phyloP scores from a whole-genome alignment of 1,140 invertebrate genomes.

The Lasioglossum albipes region DNA sequence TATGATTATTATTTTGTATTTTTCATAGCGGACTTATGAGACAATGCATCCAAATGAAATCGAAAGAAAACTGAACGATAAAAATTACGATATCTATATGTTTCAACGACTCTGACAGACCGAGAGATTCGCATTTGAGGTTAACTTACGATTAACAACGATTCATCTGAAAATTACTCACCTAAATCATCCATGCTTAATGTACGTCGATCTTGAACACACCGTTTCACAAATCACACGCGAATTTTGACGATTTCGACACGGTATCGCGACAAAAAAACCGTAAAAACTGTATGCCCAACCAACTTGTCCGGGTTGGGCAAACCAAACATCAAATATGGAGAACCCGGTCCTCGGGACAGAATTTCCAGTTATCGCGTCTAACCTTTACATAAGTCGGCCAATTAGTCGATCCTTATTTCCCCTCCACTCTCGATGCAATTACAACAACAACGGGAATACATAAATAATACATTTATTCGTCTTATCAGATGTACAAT shows the following conservation, averaged over 20 bases:
- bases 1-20: background rate
- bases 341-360: conserved; percentile 52
- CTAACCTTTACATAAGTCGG: conserved; percentile 10
- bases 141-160: conserved; percentile 30
- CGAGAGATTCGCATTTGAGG: conserved; percentile 45
- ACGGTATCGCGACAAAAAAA: background rate
- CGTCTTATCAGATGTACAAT: background rate
- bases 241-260: conserved; percentile 15
- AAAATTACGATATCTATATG: background rate
- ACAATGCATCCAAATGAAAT: background rate
- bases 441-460: background rate
- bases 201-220: background rate
- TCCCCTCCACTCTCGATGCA: background rate
- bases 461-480: background rate
- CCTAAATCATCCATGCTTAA: conserved; percentile 70
- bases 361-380: background rate
- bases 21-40: background rate
- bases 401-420: background rate
- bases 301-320: background rate
- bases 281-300: conserved; percentile 15
- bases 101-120: conserved; percentile 12
- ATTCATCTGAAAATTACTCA: conserved; percentile 48
- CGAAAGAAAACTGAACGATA: background rate
- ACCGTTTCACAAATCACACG: conserved; percentile 8
- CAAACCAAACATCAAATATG: conserved; percentile 62